Base-by-base conservation (phyloP, 2,113 vertebrate species). In the Lamprologus callipterus region DNA sequence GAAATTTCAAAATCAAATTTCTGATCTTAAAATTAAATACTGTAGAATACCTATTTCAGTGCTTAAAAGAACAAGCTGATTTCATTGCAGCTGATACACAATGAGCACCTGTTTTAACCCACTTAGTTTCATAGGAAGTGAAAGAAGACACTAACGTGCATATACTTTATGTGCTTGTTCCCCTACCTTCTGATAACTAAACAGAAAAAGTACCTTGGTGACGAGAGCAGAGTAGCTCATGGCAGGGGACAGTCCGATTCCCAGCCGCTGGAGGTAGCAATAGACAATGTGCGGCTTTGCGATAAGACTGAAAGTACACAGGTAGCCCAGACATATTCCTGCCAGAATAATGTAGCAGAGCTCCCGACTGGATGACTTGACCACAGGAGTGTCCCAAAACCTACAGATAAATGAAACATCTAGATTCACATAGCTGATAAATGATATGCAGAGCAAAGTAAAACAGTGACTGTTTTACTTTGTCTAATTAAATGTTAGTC, bases 191-290 rank as follows among this genome's bases (percentile, higher is more conserved):
- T 57, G 7, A 14, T 4, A 79, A 55, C 10, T 33, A 57, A 84
- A 57, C 23, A 51, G 13, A 80, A 42, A 51, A 37, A 31, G 5
- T 84, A 95, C 95, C 94, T 99, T 99, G 28, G 99, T 99, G 82
- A 99, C 98, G 1, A 99, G 95, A 19, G 99, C 99, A 4, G 99
- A 99, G 91, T 99, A 99, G 91, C 98, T 99, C 99, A 99, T 99
- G 85, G 98, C 99, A 1, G 99, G 98, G 1, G 98, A 99, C 79
- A 99, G 97, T 40, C 99, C 99, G 0, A 99, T 99, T 82, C 98
- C 98, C 26, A 99, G 97, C 82, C 99, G 95, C 92, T 99, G 98
- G 37, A 99, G 97, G 89, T 99, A 99, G 87, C 99, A 99, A 91
- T 98, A 98, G 86, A 98, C 96, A 85, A 98, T 96, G 73, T 98